Conservation (phyloP, 2,797 vertebrate genomes). For the Hippoglossus hippoglossus region DNA sequence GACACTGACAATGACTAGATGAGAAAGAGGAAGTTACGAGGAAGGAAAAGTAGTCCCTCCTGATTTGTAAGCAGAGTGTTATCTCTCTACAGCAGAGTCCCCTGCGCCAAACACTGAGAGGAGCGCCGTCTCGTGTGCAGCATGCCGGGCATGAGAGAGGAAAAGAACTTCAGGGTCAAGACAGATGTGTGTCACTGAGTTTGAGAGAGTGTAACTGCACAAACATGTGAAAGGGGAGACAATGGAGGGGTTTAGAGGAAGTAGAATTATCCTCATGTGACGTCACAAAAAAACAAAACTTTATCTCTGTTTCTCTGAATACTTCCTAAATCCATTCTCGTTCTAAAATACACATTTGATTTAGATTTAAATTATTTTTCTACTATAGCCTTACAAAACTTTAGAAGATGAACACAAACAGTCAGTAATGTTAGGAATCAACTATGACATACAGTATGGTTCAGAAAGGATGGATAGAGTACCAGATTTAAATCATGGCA, state of each 20-base stretch:
- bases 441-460: no score
- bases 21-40: constrained; percentile 51
- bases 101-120: constrained; percentile 15
- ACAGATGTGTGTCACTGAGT: constrained; percentile 38
- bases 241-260: constrained; percentile 10
- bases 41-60: constrained; percentile 60
- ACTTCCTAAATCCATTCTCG: not conserved
- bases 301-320: not conserved
- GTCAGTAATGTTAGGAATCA: no score
- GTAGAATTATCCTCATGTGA: constrained; percentile 4
- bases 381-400: not conserved
- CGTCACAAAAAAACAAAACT: not conserved
- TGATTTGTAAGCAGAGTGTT: constrained; percentile 61
- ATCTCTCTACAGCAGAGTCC: constrained; percentile 51
- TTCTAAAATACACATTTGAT: not conserved
- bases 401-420: no score
- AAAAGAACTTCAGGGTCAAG: constrained; percentile 44
- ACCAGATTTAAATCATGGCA: no score
- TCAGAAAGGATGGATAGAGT: no score
- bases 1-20: constrained; percentile 27
- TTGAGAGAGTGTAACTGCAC: constrained; percentile 4
- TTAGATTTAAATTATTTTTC: not conserved
- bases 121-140: constrained; percentile 10
- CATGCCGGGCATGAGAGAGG: constrained; percentile 11
- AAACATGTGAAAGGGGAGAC: constrained; percentile 6